A percentile compares a stretch with the other conserved stretches of the same genome.
phyloP scores from a whole-genome alignment of 2,113 vertebrate genomes.

The Circaetus gallicus region DNA sequence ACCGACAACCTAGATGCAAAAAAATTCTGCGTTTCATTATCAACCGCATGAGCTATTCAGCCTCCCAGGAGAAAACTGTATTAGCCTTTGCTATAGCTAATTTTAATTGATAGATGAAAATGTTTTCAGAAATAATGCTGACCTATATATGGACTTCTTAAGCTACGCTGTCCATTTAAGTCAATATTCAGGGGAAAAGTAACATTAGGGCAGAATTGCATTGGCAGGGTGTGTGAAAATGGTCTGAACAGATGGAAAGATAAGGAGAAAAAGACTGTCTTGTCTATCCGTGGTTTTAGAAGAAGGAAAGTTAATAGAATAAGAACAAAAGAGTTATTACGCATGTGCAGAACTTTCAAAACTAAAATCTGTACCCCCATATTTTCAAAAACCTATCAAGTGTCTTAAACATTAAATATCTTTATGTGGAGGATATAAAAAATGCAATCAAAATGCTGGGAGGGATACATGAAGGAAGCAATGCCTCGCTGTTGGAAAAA shows the following conservation, averaged over 20 bases:
- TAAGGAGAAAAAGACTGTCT: neutral
- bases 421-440: neutral
- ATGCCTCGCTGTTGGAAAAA: neutral
- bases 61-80: neutral
- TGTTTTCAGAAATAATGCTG: conserved; percentile 45
- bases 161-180: conserved; percentile 14
- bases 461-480: neutral
- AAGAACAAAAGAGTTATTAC: neutral
- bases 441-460: neutral
- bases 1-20: neutral
- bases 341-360: neutral
- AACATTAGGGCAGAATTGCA: neutral
- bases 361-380: neutral
- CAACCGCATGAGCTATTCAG: neutral
- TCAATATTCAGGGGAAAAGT: conserved; percentile 38
- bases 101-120: conserved; percentile 38
- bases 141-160: conserved; percentile 47
- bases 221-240: neutral
- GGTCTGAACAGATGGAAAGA: conserved; percentile 4
- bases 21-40: neutral
- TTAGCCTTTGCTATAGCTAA: conserved; percentile 1
- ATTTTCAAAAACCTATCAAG: conserved; percentile 24
- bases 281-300: neutral
- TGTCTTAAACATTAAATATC: neutral
- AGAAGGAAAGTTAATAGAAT: neutral